Base-by-base conservation (phyloP, 1,140 invertebrate genomes). In the Grapholita molesta region DNA sequence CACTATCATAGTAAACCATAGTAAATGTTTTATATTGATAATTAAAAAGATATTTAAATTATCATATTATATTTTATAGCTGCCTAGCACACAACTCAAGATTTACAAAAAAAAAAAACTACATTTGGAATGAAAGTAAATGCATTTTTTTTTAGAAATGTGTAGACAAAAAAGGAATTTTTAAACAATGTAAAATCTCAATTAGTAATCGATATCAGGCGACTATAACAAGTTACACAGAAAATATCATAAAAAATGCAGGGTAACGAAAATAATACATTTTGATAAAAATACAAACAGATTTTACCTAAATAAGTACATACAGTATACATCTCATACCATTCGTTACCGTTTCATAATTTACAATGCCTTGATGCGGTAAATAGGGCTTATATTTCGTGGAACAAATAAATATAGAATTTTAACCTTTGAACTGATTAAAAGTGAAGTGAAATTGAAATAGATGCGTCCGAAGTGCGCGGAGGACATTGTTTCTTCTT, bases 301-400 rank as follows among this genome's bases (percentile, higher is more conserved):
- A 61, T 5, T 61, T n/a, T 61, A 61, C n/a, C 55, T 61, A 61
- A 55, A 55, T 55, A 55, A 61, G 55, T 61, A 61, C 55, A 61
- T 28, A 9, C 28, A 61, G 24, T 61, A 28, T 61, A 61, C 55
- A 28, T 28, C n/a, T 61, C 55, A 61, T 25, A 61, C 25, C 55
- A 28, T 61, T 15, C 24, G 3, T 28, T 61, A 61, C 55, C 28
- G 32, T 61, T 61, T 23, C 15, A 61, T 61, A 61, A 61, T 61
- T 32, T 61, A 61, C 28, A 61, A 15, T 28, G 6, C 55, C 24
- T 61, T 48, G 8, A 48, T n/a, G 12, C 38, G 38, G 6, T 42
- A 21, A 48, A 48, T 8, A 21, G 18, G 18, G n/a, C 4, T 21
- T 7, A 15, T 21, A 48, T 8, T 21, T 9, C 18, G 1, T 48